Base-by-base conservation (phyloP, 2,113 vertebrate genomes). In the Glareola pratincola region DNA sequence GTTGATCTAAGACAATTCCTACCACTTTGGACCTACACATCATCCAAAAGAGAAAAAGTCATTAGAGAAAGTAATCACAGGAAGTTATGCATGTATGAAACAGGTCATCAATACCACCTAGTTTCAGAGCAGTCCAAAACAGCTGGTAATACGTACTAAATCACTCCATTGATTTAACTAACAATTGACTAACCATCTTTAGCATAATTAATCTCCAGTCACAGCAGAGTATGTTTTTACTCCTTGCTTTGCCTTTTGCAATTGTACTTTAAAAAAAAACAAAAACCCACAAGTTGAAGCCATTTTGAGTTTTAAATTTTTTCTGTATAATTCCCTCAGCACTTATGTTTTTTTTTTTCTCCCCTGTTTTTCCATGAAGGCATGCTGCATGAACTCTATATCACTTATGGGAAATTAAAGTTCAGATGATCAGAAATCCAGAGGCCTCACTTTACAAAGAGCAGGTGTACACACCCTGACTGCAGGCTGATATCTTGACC, bases 281-380 rank as follows among this genome's bases (percentile, higher is more conserved):
- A 29, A 7, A 50, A 45, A 73, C 39, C 24, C 41, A 41, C n/a
- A 63, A 43, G 19, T 15, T 26, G 76, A 92, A 59, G 32, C 6
- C 37, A 41, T 17, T 37, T 94, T 71, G 20, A n/a, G 4, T 41
- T 87, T 60, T 47, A 64, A 63, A 5, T 36, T 63, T 47, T 71
- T 92, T 37, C 71, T 36, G 59, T 3, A 13, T 24, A 19, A 34
- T 67, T 54, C 78, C 47, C 36, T 94, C 39, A 48, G 30, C 80
- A 81, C 5, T 54, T 59, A 23, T 37, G 27, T 10, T 47, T 27
- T 34, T 5, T 9, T 30, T 7, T 2, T 0, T 0, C 5, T 14
- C 9, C 8, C 2, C 12, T 19, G 1, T 4, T 45, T 66, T 86
- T 63, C 76, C 21, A 41, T 0, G 0, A 78, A 69, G 29, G 14